A percentile compares a stretch with the other conserved stretches of the same genome.
Conservation (phyloP, 2,113 vertebrate species). For the Elachura formosa region DNA sequence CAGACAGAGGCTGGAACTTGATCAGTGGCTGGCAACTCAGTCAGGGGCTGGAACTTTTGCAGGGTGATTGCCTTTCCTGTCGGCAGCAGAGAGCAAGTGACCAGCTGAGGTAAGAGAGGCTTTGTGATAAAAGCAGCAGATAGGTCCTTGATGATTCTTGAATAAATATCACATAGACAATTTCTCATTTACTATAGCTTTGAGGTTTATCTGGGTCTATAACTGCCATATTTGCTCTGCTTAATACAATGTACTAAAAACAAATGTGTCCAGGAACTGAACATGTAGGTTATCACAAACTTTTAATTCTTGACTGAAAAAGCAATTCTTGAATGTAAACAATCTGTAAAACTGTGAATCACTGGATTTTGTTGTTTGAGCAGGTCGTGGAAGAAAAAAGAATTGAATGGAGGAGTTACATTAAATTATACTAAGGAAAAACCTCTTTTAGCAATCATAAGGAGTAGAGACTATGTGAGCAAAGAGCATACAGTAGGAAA, state of each 20-base stretch:
- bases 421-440: background rate
- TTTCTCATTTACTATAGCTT: background rate
- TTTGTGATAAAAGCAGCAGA: background rate
- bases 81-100: accelerated
- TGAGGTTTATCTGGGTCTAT: background rate
- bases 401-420: background rate
- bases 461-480: background rate
- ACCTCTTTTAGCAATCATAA: background rate
- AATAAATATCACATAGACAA: background rate
- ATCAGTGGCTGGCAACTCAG: background rate
- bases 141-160: background rate
- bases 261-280: background rate
- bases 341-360: background rate
- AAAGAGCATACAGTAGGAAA: background rate
- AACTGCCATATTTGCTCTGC: background rate
- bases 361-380: background rate
- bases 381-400: background rate
- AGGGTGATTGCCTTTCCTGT: accelerated
- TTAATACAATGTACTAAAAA: background rate
- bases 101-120: accelerated
- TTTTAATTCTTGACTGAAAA: background rate
- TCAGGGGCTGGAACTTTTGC: background rate
- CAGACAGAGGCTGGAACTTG: background rate
- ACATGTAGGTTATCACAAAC: background rate
- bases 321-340: background rate